Evolutionary conservation across 2,888 invertebrate species (phyloP).

Genomic region (Lumbricus terrestris): DNA sequence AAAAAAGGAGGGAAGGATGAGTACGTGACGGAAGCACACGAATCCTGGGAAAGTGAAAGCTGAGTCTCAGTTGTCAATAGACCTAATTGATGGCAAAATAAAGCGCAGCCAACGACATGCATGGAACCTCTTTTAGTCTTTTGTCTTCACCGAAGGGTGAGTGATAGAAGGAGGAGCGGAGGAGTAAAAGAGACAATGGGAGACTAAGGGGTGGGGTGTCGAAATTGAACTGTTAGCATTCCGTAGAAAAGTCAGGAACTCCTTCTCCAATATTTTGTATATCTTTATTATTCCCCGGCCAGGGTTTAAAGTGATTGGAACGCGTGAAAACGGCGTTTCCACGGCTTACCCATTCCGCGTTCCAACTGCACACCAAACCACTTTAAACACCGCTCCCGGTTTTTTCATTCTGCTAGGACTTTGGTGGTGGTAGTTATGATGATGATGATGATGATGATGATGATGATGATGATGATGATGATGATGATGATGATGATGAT

Average conservation of each 20-base stretch:
- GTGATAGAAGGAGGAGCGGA: background rate
- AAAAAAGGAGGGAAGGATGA: background rate
- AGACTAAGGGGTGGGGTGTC: background rate
- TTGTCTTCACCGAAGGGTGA: background rate
- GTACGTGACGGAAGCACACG: background rate
- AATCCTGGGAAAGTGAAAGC: background rate
- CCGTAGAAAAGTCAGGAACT: background rate
- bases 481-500: too few relatives aligned
- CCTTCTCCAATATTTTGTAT: background rate
- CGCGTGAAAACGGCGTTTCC: too few relatives aligned
- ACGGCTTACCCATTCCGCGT: too few relatives aligned
- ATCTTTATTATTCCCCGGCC: background rate
- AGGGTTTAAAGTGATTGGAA: too few relatives aligned
- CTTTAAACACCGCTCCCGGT: too few relatives aligned
- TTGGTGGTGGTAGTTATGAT: too few relatives aligned
- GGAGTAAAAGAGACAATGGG: background rate
- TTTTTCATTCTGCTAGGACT: too few relatives aligned
- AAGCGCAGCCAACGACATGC: background rate
- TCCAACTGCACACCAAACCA: too few relatives aligned
- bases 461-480: too few relatives aligned
- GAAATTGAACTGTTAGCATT: background rate
- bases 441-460: too few relatives aligned
- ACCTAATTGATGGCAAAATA: background rate
- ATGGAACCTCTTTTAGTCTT: background rate
- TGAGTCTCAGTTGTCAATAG: conserved; percentile 3